These are phyloP conservation scores for Scytalopus superciliaris DNA, from an alignment of 2,113 vertebrate genomes.

Conservation along the genomic window DNA sequence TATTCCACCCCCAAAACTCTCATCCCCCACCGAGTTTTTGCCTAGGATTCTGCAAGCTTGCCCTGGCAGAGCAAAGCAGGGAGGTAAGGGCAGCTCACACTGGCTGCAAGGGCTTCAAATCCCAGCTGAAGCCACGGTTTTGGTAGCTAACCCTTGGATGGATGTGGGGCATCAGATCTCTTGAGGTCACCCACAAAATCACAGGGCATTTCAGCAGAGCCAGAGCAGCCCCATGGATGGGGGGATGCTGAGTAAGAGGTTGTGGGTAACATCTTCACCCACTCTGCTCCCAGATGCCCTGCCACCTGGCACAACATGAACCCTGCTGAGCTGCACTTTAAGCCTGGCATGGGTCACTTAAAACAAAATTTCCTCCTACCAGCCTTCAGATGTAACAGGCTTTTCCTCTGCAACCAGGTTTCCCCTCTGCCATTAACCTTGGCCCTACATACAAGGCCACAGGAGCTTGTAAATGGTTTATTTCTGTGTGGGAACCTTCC, in stretches of 20 bases:
- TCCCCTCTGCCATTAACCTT: not conserved
- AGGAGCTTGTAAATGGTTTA: constrained; percentile 21
- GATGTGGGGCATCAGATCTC: not conserved
- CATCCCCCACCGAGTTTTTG: not conserved
- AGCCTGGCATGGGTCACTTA: not conserved
- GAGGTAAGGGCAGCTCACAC: fast-evolving
- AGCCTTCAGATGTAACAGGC: not conserved
- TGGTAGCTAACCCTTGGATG: not conserved
- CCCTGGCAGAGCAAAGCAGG: fast-evolving
- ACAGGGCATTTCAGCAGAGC: not conserved
- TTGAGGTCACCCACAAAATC: not conserved
- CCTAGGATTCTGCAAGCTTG: not conserved
- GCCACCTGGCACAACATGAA: fast-evolving
- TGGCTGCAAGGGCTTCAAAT: not conserved
- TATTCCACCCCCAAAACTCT: not conserved
- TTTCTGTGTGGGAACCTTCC: constrained; percentile 22
- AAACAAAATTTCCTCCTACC: not conserved
- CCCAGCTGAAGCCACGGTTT: not conserved
- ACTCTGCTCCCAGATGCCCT: fast-evolving
- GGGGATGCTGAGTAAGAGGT: not conserved
- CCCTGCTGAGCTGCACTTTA: not conserved
- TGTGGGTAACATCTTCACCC: not conserved
- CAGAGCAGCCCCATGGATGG: not conserved
- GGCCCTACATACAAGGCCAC: not conserved
- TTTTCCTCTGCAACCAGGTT: not conserved